A percentile compares a stretch with the other conserved stretches of the same genome.
Evolutionary conservation across 1,140 invertebrate genomes (phyloP).

Genomic region (Dendrolimus kikuchii): DNA sequence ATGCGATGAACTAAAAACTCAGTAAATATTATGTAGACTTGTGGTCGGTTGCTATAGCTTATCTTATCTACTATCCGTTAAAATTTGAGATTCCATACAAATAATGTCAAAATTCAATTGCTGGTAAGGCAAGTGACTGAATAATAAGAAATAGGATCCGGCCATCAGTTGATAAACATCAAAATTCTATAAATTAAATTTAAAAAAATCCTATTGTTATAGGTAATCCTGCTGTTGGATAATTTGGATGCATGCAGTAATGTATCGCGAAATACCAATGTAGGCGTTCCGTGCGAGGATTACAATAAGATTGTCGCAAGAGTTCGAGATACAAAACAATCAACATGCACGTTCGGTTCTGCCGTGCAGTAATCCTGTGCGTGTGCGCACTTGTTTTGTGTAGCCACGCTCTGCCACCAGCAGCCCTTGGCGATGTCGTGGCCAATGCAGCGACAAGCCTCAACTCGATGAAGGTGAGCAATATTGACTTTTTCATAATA

Average conservation of each 20-base stretch:
- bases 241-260: not conserved
- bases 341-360: slow-evolving; percentile 43
- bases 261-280: not conserved
- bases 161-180: no score
- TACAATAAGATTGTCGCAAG: not conserved
- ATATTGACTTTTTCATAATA: not conserved
- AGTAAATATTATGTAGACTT: no score
- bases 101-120: no score
- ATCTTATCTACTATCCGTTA: no score
- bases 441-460: slow-evolving; percentile 73
- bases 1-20: no score
- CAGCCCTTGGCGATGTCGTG: slow-evolving; percentile 73
- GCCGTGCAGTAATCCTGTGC: slow-evolving; percentile 35
- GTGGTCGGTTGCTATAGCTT: no score
- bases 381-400: slow-evolving; percentile 34
- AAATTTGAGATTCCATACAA: no score
- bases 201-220: not conserved
- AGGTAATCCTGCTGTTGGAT: no score
- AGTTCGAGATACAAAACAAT: not conserved
- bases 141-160: no score
- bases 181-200: not conserved
- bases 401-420: slow-evolving; percentile 69
- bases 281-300: not conserved
- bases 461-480: slow-evolving; percentile 72
- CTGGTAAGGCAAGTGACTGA: no score